These are phyloP conservation scores for Leucophenga montana DNA, from an alignment of 2,888 invertebrate genomes.

Conservation along the genomic window DNA sequence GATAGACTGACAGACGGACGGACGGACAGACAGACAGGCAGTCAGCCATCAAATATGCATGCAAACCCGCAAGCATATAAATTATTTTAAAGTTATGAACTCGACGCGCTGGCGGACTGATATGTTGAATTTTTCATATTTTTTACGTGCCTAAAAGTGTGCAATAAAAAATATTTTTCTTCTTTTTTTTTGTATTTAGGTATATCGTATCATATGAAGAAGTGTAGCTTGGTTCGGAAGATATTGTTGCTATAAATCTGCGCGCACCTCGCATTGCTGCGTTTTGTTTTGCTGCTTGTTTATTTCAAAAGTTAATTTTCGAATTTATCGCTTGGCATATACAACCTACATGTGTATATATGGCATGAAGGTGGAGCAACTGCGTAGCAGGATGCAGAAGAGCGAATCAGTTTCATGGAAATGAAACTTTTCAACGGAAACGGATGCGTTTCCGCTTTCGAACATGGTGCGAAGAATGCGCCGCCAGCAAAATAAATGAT, in stretches of 20 bases:
- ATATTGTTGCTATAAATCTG: slow-evolving; percentile 42
- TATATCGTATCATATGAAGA: background rate
- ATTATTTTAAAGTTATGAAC: slow-evolving; percentile 51
- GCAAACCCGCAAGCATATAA: slow-evolving; percentile 12
- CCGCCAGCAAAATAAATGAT: slow-evolving; percentile 58
- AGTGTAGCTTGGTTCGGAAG: slow-evolving; percentile 35
- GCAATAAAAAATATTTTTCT: background rate
- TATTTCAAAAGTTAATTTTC: slow-evolving; percentile 63
- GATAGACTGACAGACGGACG: background rate
- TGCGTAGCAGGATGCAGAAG: slow-evolving; percentile 43
- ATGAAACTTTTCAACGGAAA: slow-evolving; percentile 62
- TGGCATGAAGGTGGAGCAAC: background rate
- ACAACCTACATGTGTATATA: too few species aligned
- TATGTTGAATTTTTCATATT: slow-evolving; percentile 59
- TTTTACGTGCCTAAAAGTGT: slow-evolving; percentile 57
- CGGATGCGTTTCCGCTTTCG: slow-evolving; percentile 55
- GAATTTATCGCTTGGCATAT: slow-evolving; percentile 55
- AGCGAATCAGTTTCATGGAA: slow-evolving; percentile 41
- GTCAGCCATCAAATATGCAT: slow-evolving; percentile 17
- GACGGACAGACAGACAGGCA: too few species aligned
- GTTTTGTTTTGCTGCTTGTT: slow-evolving; percentile 53
- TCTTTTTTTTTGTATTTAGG: too few species aligned
- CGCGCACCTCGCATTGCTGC: slow-evolving; percentile 32
- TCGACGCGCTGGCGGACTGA: slow-evolving; percentile 41
- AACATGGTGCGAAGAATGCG: slow-evolving; percentile 55